phyloP scores from a whole-genome alignment of 1,140 invertebrate species.

The Zaprionus tsacasi region DNA sequence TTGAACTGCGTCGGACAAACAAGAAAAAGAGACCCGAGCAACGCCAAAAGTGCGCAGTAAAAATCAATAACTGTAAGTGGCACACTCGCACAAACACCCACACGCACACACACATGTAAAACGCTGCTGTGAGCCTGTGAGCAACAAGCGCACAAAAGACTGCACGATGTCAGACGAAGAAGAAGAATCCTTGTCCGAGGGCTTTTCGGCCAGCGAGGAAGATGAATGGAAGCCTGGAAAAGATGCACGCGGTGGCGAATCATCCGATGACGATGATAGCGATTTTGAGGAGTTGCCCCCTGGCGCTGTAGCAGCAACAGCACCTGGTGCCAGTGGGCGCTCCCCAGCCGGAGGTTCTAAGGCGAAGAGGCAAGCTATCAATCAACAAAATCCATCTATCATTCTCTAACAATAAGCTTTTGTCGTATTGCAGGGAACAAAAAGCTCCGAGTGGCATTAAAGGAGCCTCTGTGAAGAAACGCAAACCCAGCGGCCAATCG shows the following conservation, averaged over 20 bases:
- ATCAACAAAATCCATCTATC: not conserved
- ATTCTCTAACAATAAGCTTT: not conserved
- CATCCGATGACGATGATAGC: conserved; percentile 80
- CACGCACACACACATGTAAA: conserved; percentile 58
- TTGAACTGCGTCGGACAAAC: not conserved
- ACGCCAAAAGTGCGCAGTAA: conserved; percentile 72
- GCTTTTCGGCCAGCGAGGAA: conserved; percentile 80
- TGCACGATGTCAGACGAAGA: conserved; percentile 79
- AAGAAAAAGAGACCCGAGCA: conserved; percentile 19
- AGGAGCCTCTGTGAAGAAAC: conserved; percentile 71
- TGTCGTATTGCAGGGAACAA: conserved; percentile 42
- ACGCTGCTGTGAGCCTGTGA: conserved; percentile 27
- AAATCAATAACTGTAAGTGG: conserved; percentile 80
- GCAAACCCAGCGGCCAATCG: conserved; percentile 75
- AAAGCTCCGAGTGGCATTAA: conserved; percentile 65
- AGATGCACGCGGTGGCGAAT: conserved; percentile 71
- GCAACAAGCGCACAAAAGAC: conserved; percentile 17
- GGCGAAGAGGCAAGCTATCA: conserved; percentile 49
- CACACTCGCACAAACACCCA: conserved; percentile 43
- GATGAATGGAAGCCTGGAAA: conserved; percentile 81
- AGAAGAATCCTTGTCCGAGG: conserved; percentile 77
- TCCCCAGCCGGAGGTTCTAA: conserved; percentile 47
- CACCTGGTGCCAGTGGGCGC: conserved; percentile 46
- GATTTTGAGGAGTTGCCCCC: conserved; percentile 68
- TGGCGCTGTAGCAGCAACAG: conserved; percentile 13